Conservation (phyloP, 2,113 vertebrate genomes). For the Pterocles orientalis region DNA sequence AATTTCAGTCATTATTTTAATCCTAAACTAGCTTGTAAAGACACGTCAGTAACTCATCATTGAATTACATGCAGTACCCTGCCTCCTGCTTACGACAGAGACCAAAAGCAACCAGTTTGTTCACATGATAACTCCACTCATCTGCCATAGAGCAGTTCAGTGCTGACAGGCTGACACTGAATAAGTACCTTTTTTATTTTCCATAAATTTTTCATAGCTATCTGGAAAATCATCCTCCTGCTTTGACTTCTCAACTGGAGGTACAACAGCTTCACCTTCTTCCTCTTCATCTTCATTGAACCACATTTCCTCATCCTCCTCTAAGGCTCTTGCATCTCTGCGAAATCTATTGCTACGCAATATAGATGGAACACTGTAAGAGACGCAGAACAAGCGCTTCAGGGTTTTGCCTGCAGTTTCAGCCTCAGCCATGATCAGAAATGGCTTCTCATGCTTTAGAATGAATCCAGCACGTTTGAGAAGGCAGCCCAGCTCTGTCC, state of each 20-base stretch:
- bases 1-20: background rate
- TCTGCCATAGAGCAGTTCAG: background rate
- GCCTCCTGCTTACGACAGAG: background rate
- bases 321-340: slow-evolving; percentile 89
- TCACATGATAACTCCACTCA: fast-evolving
- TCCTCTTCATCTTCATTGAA: slow-evolving; percentile 96
- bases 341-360: slow-evolving; percentile 86
- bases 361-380: slow-evolving; percentile 82
- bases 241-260: slow-evolving; percentile 87
- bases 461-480: background rate
- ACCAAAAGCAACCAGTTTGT: background rate
- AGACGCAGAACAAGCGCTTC: slow-evolving; percentile 52
- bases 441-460: fast-evolving
- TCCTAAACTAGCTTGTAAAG: background rate
- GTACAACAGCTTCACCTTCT: slow-evolving; percentile 85
- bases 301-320: slow-evolving; percentile 97
- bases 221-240: slow-evolving; percentile 94
- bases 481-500: background rate
- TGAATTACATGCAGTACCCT: background rate
- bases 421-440: background rate
- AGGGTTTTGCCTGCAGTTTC: background rate
- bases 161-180: background rate
- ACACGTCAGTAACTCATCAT: background rate
- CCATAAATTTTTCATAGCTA: slow-evolving; percentile 96
- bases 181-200: slow-evolving; percentile 92